Base-by-base conservation (phyloP, 2,888 invertebrate species). In the Liopterus haemorrhoidalis region DNA sequence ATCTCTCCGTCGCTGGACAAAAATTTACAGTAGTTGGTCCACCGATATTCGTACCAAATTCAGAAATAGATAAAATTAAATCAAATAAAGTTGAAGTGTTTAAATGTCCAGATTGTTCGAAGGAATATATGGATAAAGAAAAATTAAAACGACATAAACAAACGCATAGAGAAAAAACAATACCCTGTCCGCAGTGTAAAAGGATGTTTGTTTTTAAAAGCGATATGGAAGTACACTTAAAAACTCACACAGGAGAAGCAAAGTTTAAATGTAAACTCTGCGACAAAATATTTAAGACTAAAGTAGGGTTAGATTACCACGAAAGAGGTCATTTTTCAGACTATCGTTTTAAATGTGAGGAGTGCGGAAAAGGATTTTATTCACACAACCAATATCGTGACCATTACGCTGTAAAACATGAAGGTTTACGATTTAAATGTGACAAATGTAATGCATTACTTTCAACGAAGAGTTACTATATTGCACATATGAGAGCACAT, bases 261-360 rank as follows among this genome's bases (percentile, higher is more conserved):
- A 70, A 62, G 18, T 64, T 65, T 9, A 60, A 60, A 14, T 76
- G 76, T 48, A 57, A 65, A 5, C 53, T 71, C 0, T 76, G 77
- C 51, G 62, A 68, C n/a, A 74, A 70, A 52, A 62, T 58, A 1
- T 75, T 75, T 46, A 67, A 68, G 44, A 63, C 64, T 1, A 5
- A n/a, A 4, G 16, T 16, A 11, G 32, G 32, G n/a, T 16, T 32
- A n/a, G 14, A 14, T 16, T 15, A 32, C n/a, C 32, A 32, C 18
- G 11, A n/a, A 32, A 14, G 16, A 32, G 14, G 14, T 5, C 32
- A 32, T 32, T 15, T 18, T 5, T 15, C n/a, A 11, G 32, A 18
- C 5, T n/a, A 16, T 6, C 32, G 16, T 5, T 16, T 15, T 32
- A 16, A 16, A n/a, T 32, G 32, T 32, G 14, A 14, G 8, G n/a